These are phyloP conservation scores for Pseudochirops cupreus DNA, from an alignment of 2,797 vertebrate species.

Conservation along the genomic window DNA sequence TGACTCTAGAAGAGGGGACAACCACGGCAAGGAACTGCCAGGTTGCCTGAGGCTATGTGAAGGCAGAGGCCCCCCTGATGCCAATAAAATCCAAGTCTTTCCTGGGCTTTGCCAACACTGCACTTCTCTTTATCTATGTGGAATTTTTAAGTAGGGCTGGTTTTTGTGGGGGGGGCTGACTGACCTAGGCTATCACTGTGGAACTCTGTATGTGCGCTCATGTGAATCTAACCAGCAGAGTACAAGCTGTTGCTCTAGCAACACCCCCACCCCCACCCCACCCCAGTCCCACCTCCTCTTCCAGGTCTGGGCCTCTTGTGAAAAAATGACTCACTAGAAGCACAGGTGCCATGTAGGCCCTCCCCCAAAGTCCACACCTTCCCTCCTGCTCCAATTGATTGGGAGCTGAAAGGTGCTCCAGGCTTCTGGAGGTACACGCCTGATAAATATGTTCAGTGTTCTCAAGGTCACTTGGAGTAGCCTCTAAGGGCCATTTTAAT, in stretches of 20 bases:
- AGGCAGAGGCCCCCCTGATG: neutral
- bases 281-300: neutral
- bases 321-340: neutral
- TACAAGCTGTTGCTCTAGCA: neutral
- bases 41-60: neutral
- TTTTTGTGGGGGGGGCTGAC: neutral
- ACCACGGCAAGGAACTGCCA: neutral
- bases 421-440: neutral
- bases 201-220: neutral
- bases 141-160: neutral
- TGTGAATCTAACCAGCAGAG: neutral
- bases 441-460: neutral
- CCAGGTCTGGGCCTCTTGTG: neutral
- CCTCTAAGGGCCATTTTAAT: no score
- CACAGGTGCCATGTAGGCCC: neutral
- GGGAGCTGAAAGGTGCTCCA: neutral
- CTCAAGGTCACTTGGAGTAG: neutral
- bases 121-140: neutral
- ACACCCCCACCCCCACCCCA: neutral
- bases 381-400: neutral
- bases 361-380: neutral
- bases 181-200: neutral
- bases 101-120: neutral
- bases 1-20: neutral
- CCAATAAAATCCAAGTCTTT: neutral